Evolutionary conservation across 2,797 vertebrate genomes (phyloP).

Genomic region (Miichthys miiuy): DNA sequence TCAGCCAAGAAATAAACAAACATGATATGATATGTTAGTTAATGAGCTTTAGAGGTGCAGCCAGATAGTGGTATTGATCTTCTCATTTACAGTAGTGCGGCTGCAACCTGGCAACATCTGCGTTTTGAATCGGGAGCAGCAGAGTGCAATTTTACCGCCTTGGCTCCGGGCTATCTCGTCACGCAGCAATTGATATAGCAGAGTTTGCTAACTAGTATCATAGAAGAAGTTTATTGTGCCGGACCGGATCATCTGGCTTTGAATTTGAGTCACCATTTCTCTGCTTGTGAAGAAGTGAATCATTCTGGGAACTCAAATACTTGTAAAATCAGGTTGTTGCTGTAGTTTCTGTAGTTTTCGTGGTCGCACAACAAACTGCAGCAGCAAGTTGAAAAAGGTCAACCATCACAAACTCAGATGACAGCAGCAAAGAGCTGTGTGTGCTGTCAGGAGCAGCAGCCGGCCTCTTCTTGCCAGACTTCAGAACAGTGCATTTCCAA

Average conservation of each 20-base stretch:
- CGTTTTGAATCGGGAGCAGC: background rate
- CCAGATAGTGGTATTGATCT: too few species aligned
- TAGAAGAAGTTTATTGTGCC: background rate
- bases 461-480: background rate
- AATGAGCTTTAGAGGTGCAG: too few species aligned
- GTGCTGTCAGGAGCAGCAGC: background rate
- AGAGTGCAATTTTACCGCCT: background rate
- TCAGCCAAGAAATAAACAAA: too few species aligned
- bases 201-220: background rate
- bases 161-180: background rate
- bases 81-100: too few species aligned
- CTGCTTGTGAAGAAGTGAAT: background rate
- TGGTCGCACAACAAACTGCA: background rate
- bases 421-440: conserved; percentile 9
- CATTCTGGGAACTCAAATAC: background rate
- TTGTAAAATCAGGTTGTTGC: background rate
- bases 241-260: background rate
- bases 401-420: conserved; percentile 6
- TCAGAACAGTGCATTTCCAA: background rate
- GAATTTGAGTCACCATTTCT: background rate
- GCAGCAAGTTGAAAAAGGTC: background rate
- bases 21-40: too few species aligned
- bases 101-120: background rate
- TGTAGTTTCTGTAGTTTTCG: background rate
- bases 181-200: background rate